Percentiles rank a stretch among this genome's conserved stretches.
Evolutionary conservation across 1,140 invertebrate species (phyloP).

Genomic region (Cherax destructor): DNA sequence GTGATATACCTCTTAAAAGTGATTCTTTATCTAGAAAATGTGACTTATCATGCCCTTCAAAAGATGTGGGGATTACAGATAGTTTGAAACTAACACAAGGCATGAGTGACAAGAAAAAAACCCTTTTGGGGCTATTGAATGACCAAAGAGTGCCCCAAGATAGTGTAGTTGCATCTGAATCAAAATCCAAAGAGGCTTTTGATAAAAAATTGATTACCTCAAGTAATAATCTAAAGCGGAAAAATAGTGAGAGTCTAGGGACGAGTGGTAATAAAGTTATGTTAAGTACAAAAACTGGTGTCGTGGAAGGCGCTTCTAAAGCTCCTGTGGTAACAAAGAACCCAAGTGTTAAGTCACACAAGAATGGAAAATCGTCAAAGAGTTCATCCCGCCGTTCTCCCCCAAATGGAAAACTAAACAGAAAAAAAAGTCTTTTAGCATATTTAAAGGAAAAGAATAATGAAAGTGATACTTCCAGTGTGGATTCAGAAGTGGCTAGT

Average conservation of each 20-base stretch:
- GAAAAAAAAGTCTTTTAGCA: constrained; percentile 69
- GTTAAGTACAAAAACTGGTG: constrained; percentile 42
- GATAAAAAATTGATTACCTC: constrained; percentile 51
- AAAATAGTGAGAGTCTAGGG: constrained; percentile 32
- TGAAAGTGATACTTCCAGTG: constrained; percentile 70
- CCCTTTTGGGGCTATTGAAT: constrained; percentile 33
- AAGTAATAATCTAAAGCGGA: constrained; percentile 46
- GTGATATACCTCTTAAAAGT: constrained; percentile 52
- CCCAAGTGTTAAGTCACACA: constrained; percentile 35
- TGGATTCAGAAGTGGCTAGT: constrained; percentile 68
- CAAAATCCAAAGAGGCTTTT: constrained; percentile 58
- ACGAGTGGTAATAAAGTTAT: constrained; percentile 6
- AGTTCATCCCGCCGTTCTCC: constrained; percentile 32
- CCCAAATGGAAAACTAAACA: constrained; percentile 58
- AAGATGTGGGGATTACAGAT: constrained; percentile 32
- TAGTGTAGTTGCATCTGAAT: constrained; percentile 62
- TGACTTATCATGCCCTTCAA: constrained; percentile 40
- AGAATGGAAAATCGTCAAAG: constrained; percentile 23
- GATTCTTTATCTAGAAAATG: constrained; percentile 38
- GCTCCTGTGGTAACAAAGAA: constrained; percentile 11
- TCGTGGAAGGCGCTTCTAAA: constrained; percentile 16
- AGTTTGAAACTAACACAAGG: constrained; percentile 39
- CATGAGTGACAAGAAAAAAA: constrained; percentile 39
- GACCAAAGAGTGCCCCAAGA: constrained; percentile 67
- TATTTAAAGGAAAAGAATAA: constrained; percentile 71